Conservation (phyloP, 1,140 invertebrate species). For the Brachionus manjavacas region DNA sequence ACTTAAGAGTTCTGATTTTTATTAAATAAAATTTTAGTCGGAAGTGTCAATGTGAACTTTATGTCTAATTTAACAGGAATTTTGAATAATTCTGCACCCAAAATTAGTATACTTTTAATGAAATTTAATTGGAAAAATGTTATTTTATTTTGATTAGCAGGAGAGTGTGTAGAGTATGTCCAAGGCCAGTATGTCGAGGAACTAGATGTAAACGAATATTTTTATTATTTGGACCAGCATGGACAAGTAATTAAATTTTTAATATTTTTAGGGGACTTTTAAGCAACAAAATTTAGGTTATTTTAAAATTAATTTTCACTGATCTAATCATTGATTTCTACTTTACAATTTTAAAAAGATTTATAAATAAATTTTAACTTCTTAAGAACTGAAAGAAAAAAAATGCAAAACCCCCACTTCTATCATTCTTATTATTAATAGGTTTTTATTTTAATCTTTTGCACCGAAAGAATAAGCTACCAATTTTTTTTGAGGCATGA, state of each 20-base stretch:
- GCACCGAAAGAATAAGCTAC: too few relatives aligned
- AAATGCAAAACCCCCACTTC: too few relatives aligned
- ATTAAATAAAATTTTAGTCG: background rate
- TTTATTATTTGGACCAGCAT: slow-evolving; percentile 95
- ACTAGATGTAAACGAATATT: slow-evolving; percentile 82
- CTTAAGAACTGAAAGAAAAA: too few relatives aligned
- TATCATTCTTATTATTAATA: too few relatives aligned
- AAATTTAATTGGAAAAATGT: background rate
- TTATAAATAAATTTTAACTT: too few relatives aligned
- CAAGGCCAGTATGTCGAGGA: slow-evolving; percentile 52
- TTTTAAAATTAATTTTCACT: too few relatives aligned
- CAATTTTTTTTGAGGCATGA: too few relatives aligned
- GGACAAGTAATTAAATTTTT: slow-evolving; percentile 72
- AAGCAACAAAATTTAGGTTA: background rate
- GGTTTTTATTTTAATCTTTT: too few relatives aligned
- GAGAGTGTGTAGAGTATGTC: background rate
- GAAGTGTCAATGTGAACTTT: background rate
- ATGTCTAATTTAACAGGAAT: background rate
- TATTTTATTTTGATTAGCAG: background rate
- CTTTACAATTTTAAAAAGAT: too few relatives aligned
- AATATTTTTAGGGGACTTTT: background rate
- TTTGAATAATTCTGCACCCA: background rate
- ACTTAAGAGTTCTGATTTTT: too few relatives aligned
- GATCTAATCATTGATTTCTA: too few relatives aligned
- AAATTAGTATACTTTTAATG: background rate